These are phyloP conservation scores for Cetoscarus ocellatus DNA, from an alignment of 2,797 vertebrate species.

Conservation along the genomic window DNA sequence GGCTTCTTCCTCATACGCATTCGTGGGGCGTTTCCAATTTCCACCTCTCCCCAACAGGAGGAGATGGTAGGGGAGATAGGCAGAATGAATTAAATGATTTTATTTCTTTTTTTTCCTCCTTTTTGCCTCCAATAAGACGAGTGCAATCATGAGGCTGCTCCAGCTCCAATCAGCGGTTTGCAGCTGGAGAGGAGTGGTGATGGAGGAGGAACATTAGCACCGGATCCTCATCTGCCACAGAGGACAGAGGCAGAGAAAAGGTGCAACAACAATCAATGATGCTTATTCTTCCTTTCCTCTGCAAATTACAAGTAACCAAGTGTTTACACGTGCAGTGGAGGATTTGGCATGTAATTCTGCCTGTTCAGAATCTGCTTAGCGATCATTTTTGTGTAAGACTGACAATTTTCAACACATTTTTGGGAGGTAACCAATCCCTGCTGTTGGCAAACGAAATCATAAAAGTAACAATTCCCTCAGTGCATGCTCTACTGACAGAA, in stretches of 20 bases:
- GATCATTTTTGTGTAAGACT: neutral
- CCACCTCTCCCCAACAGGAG: constrained; percentile 68
- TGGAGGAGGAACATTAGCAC: constrained; percentile 80
- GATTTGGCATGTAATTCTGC: neutral
- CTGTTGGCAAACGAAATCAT: too few species aligned
- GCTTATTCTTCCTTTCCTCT: constrained; percentile 10
- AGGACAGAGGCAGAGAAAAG: constrained; percentile 56
- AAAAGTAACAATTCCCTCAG: too few species aligned
- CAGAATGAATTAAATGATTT: constrained; percentile 67
- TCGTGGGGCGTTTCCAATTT: constrained; percentile 76
- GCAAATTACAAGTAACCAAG: neutral
- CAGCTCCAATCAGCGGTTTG: constrained; percentile 76
- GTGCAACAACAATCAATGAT: constrained; percentile 64
- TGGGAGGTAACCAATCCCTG: too few species aligned
- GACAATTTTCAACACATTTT: neutral
- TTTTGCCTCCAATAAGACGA: constrained; percentile 50
- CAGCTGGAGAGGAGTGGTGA: constrained; percentile 76
- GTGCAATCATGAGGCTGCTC: constrained; percentile 69
- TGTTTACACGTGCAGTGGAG: neutral
- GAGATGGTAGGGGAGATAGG: constrained; percentile 69
- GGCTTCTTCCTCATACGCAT: constrained; percentile 54
- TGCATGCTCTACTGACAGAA: too few species aligned
- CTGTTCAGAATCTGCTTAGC: neutral
- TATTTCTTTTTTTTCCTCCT: constrained; percentile 8
- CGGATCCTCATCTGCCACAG: constrained; percentile 65